A percentile compares a stretch with the other conserved stretches of the same genome.
phyloP scores from a whole-genome alignment of 2,797 vertebrate species.

The Myotis findleyi region DNA sequence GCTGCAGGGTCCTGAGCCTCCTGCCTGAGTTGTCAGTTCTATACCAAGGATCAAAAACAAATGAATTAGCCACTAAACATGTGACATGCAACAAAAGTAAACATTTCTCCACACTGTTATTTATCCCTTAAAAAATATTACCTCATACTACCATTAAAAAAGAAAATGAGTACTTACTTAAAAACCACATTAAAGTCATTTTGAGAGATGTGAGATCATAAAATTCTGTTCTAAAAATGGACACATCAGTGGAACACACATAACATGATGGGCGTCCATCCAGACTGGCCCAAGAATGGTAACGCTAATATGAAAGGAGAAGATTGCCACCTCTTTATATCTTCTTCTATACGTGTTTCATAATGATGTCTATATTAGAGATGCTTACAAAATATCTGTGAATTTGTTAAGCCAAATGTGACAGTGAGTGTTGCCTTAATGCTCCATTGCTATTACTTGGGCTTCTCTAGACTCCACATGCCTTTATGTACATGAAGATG shows the following conservation, averaged over 20 bases:
- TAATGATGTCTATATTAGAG: neutral
- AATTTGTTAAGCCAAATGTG: neutral
- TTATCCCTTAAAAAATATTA: constrained; percentile 56
- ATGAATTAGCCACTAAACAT: neutral
- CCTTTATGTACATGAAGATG: neutral
- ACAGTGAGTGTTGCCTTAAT: neutral
- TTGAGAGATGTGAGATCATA: constrained; percentile 48
- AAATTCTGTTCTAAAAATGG: constrained; percentile 58
- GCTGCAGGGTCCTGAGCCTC: neutral
- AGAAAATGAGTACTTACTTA: constrained; percentile 58
- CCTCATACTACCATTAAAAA: constrained; percentile 56
- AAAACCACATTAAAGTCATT: constrained; percentile 68
- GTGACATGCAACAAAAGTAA: constrained; percentile 40
- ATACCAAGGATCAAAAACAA: neutral
- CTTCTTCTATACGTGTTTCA: neutral
- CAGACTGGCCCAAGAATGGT: neutral
- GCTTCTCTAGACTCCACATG: neutral
- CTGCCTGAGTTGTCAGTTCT: neutral
- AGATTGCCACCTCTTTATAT: neutral
- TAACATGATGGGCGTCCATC: neutral
- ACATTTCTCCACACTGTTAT: constrained; percentile 12
- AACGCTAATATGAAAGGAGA: neutral
- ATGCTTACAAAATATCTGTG: neutral
- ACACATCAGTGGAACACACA: neutral
- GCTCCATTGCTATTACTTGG: neutral